Conservation (phyloP, 2,888 invertebrate genomes). For the Seira musarum region DNA sequence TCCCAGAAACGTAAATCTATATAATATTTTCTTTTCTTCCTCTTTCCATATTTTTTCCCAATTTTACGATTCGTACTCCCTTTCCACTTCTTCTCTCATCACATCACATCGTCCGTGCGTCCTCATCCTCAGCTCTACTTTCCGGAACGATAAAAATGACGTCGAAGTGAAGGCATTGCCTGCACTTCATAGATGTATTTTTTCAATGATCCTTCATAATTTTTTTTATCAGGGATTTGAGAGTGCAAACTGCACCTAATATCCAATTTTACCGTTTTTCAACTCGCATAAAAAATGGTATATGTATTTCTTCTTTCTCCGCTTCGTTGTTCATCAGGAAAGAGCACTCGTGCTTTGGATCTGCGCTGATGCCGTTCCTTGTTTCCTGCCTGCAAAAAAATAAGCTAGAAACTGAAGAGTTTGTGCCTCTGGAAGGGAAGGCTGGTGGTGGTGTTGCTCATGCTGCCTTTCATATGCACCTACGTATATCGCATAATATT, state of each 20-base stretch:
- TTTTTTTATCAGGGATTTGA: not conserved
- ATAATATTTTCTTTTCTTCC: too few species aligned
- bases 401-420: not conserved
- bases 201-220: not conserved
- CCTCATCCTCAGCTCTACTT: not conserved
- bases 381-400: not conserved
- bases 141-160: not conserved
- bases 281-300: too few species aligned
- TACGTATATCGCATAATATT: slow-evolving; percentile 2
- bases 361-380: not conserved
- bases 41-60: too few species aligned
- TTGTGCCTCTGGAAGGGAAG: not conserved
- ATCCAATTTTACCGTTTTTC: slow-evolving; percentile 5
- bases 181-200: slow-evolving; percentile 4
- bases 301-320: not conserved
- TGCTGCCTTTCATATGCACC: slow-evolving; percentile 2
- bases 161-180: not conserved
- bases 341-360: too few species aligned
- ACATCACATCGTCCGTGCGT: too few species aligned
- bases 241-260: slow-evolving; percentile 10
- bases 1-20: not conserved
- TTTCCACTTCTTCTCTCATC: not conserved
- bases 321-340: not conserved
- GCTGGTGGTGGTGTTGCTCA: not conserved
- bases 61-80: not conserved